A percentile compares a stretch with the other conserved stretches of the same genome.
phyloP scores from a whole-genome alignment of 2,888 invertebrate species.

The Protonemura montana region DNA sequence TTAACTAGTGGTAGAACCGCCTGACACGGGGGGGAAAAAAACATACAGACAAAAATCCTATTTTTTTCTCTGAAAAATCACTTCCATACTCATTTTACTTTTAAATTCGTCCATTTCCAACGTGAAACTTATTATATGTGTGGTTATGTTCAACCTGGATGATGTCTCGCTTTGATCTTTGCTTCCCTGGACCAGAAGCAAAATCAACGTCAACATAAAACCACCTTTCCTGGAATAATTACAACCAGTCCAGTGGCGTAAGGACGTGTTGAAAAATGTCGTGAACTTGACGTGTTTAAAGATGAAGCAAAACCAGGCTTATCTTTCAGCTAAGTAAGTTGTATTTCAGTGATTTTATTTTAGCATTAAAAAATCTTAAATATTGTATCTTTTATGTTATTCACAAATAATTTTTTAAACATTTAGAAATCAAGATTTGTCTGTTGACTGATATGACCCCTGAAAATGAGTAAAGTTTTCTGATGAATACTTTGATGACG shows the following conservation, averaged over 20 bases:
- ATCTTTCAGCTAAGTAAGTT: too few relatives aligned
- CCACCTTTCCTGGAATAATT: background rate
- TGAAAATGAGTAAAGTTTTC: too few relatives aligned
- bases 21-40: background rate
- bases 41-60: background rate
- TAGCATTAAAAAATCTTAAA: too few relatives aligned
- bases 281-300: too few relatives aligned
- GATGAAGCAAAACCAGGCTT: too few relatives aligned
- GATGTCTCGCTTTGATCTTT: background rate
- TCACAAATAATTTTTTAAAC: too few relatives aligned
- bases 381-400: too few relatives aligned
- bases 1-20: background rate
- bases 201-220: background rate
- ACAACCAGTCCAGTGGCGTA: background rate
- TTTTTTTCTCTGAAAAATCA: background rate
- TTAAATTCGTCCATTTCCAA: background rate
- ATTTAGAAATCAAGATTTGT: too few relatives aligned
- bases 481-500: too few relatives aligned
- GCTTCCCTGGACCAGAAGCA: background rate
- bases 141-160: background rate
- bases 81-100: background rate
- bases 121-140: background rate
- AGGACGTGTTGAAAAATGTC: too few relatives aligned
- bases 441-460: too few relatives aligned
- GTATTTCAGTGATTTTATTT: too few relatives aligned